Conservation (phyloP, 2,888 invertebrate species). For the Trissoscelio sp. region DNA sequence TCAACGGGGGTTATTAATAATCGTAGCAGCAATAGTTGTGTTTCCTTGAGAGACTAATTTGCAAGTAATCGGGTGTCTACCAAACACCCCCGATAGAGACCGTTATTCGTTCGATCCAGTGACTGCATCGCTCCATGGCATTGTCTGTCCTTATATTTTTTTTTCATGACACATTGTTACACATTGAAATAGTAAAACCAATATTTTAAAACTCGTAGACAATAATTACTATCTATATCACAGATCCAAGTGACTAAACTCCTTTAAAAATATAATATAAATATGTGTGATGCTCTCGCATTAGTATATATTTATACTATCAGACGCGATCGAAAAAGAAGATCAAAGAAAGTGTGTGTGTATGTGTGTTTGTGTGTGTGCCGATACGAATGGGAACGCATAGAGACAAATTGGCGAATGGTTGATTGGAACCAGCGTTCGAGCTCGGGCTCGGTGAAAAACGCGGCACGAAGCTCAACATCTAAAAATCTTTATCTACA, state of each 20-base stretch:
- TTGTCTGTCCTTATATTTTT: conserved; percentile 72
- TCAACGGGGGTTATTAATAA: conserved; percentile 69
- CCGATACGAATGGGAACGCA: conserved; percentile 78
- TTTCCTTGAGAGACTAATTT: conserved; percentile 70
- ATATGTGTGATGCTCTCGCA: conserved; percentile 79
- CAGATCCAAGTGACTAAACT: conserved; percentile 84
- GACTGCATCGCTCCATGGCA: conserved; percentile 79
- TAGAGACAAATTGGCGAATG: conserved; percentile 73
- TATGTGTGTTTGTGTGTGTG: too few species aligned
- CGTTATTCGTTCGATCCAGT: conserved; percentile 74
- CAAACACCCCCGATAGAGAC: conserved; percentile 79
- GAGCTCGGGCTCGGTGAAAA: conserved; percentile 53
- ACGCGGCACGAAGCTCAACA: conserved; percentile 54
- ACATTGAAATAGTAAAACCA: conserved; percentile 80
- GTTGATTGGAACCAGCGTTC: conserved; percentile 71
- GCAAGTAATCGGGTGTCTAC: conserved; percentile 76
- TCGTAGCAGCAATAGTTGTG: conserved; percentile 75
- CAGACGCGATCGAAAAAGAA: conserved; percentile 77
- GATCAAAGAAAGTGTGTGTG: conserved; percentile 74
- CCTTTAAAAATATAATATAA: conserved; percentile 83
- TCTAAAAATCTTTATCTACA: conserved; percentile 54
- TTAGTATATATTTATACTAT: conserved; percentile 74
- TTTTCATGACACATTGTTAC: conserved; percentile 72
- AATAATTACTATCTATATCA: conserved; percentile 84
- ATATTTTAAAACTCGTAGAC: conserved; percentile 80